These are phyloP conservation scores for Drosophila rubida DNA, from an alignment of 2,888 invertebrate species.

Conservation along the genomic window DNA sequence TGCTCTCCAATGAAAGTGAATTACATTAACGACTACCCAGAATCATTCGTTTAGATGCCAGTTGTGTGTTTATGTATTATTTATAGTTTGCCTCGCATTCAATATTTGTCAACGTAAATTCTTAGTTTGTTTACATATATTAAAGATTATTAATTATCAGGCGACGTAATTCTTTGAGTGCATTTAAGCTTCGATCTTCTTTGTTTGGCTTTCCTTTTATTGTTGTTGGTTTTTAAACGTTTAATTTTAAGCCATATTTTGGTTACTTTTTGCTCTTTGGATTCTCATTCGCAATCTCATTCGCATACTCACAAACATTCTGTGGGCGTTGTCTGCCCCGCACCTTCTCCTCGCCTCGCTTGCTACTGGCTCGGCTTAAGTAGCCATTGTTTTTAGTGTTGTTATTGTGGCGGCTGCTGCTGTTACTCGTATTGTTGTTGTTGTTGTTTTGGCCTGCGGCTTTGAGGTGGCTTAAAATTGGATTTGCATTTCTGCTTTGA, in stretches of 20 bases:
- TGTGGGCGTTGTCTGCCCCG: conserved; percentile 43
- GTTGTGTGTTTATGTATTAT: no score
- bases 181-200: conserved; percentile 10
- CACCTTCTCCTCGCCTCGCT: neutral
- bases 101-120: no score
- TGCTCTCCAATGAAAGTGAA: neutral
- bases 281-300: conserved; percentile 16
- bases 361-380: conserved; percentile 52
- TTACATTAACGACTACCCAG: neutral
- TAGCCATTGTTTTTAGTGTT: conserved; percentile 72
- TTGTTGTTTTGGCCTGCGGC: conserved; percentile 64
- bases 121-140: no score
- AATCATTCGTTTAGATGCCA: no score
- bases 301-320: conserved; percentile 47
- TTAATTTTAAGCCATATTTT: conserved; percentile 58
- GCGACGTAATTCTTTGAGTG: conserved; percentile 7
- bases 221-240: conserved; percentile 38
- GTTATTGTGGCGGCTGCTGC: conserved; percentile 39
- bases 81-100: no score
- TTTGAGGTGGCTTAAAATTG: conserved; percentile 75
- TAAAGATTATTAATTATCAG: no score
- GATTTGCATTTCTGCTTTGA: conserved; percentile 73
- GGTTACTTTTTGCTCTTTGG: conserved; percentile 1
- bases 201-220: neutral
- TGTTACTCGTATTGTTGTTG: conserved; percentile 48